Evolutionary conservation across 2,113 vertebrate species (phyloP).

Genomic region (Micromys minutus): DNA sequence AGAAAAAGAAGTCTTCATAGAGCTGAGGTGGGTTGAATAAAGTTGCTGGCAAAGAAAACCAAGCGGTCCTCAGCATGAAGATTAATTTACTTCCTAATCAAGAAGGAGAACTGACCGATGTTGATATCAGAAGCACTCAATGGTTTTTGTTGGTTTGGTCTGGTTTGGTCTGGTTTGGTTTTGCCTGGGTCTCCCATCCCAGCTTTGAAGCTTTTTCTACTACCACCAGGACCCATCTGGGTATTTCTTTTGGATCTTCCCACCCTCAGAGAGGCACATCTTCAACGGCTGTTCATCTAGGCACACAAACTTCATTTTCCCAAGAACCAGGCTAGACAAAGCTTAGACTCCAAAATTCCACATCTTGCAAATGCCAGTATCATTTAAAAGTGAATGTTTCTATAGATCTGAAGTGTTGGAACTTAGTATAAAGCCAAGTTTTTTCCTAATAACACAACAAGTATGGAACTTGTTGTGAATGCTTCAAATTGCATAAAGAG

Average conservation of each 20-base stretch:
- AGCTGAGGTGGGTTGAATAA: not conserved
- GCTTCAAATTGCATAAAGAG: not conserved
- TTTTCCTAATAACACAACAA: slow-evolving; percentile 2
- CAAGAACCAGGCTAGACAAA: not conserved
- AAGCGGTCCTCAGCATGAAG: not conserved
- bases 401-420: not conserved
- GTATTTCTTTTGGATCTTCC: not conserved
- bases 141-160: not conserved
- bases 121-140: not conserved
- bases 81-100: not conserved
- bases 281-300: not conserved
- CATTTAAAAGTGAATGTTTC: slow-evolving; percentile 8
- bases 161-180: not conserved
- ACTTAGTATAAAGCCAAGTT: not conserved
- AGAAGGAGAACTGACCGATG: no score
- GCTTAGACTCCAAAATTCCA: not conserved
- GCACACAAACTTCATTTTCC: not conserved
- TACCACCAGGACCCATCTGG: not conserved
- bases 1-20: not conserved
- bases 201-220: not conserved
- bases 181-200: not conserved
- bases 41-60: not conserved
- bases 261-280: not conserved
- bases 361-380: not conserved
- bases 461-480: not conserved